Evolutionary conservation across 2,797 vertebrate genomes (phyloP).

Genomic region (Acestrorhynchus altus): DNA sequence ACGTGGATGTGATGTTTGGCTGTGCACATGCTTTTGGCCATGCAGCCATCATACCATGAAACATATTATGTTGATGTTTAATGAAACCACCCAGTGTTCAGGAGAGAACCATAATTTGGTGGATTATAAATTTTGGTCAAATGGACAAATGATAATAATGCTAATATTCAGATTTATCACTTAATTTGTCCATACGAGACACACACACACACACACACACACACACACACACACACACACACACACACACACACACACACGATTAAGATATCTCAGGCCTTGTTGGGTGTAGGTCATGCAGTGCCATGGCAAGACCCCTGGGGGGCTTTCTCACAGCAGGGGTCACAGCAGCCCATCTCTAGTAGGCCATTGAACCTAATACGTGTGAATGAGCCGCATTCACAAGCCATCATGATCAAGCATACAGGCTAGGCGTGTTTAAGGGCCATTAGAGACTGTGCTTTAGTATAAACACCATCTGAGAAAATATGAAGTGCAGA

Average conservation of each 20-base stretch:
- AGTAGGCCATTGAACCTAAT: constrained; percentile 75
- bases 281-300: constrained; percentile 13
- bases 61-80: neutral
- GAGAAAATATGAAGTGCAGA: constrained; percentile 26
- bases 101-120: neutral
- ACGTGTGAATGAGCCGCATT: constrained; percentile 70
- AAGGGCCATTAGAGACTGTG: constrained; percentile 57
- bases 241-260: constrained; percentile 26
- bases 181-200: neutral
- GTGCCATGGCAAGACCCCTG: constrained; percentile 38
- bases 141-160: constrained; percentile 18
- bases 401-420: constrained; percentile 59
- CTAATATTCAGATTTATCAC: no score
- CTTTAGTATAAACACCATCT: constrained; percentile 59
- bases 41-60: neutral
- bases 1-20: neutral
- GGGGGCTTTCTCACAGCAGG: constrained; percentile 65
- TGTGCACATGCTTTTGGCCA: neutral
- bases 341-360: constrained; percentile 68
- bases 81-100: no score
- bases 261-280: constrained; percentile 49
- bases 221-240: constrained; percentile 19
- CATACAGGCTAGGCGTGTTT: constrained; percentile 51
- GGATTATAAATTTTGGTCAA: neutral
- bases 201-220: constrained; percentile 31